These are phyloP conservation scores for Ptilorrhoa leucosticta DNA, from an alignment of 2,113 vertebrate species.

Conservation along the genomic window DNA sequence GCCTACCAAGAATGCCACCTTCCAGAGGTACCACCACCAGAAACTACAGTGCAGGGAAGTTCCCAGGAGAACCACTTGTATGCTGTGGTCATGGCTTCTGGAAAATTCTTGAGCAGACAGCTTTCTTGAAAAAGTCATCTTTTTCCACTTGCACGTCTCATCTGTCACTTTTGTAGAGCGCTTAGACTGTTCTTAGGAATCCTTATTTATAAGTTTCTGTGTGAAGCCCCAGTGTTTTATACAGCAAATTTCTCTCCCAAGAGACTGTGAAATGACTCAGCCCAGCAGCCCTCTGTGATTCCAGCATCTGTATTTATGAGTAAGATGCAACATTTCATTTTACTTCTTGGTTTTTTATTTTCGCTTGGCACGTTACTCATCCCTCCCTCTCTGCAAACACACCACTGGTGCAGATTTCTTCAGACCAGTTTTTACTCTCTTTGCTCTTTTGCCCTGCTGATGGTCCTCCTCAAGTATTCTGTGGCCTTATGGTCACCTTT, in stretches of 20 bases:
- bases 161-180: neutral
- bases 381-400: neutral
- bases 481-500: neutral
- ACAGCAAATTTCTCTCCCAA: slow-evolving; percentile 24
- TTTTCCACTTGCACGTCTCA: neutral
- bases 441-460: slow-evolving; percentile 32
- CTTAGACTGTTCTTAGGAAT: neutral
- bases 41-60: neutral
- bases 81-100: neutral
- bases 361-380: slow-evolving; percentile 16
- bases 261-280: slow-evolving; percentile 48
- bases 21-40: neutral
- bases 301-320: slow-evolving; percentile 58
- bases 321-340: slow-evolving; percentile 37
- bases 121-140: neutral
- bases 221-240: neutral
- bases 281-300: slow-evolving; percentile 58
- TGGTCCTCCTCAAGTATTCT: slow-evolving; percentile 46
- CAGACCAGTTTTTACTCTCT: slow-evolving; percentile 3
- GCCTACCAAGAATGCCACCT: neutral
- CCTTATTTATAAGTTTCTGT: slow-evolving; percentile 24
- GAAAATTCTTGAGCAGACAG: neutral
- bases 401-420: neutral
- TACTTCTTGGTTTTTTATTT: slow-evolving; percentile 57
- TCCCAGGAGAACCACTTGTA: neutral